These are phyloP conservation scores for Lamellibrachia satsuma DNA, from an alignment of 2,888 invertebrate genomes.

Conservation along the genomic window DNA sequence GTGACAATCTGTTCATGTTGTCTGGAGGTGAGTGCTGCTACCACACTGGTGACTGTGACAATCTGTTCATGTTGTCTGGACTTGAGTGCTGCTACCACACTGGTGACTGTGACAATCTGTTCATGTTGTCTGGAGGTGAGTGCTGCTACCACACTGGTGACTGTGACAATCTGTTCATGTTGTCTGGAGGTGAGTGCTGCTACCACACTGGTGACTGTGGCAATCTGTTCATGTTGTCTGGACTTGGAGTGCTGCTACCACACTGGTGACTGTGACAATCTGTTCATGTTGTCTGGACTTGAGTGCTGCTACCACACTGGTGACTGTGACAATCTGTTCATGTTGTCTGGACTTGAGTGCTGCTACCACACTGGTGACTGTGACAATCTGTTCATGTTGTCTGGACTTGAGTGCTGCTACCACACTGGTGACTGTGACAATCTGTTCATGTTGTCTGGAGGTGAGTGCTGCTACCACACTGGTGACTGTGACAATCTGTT, in stretches of 20 bases:
- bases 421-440: conserved; percentile 67
- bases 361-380: conserved; percentile 49
- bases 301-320: neutral
- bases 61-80: conserved; percentile 64
- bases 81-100: conserved; percentile 62
- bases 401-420: conserved; percentile 50
- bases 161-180: conserved; percentile 68
- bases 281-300: neutral
- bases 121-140: conserved; percentile 52
- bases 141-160: conserved; percentile 67
- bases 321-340: no score
- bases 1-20: conserved; percentile 68
- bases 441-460: conserved; percentile 67
- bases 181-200: conserved; percentile 67
- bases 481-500: conserved; percentile 68
- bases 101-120: conserved; percentile 67
- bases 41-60: conserved; percentile 57
- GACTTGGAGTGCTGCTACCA: conserved; percentile 59
- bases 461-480: conserved; percentile 60
- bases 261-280: neutral
- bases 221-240: conserved; percentile 63
- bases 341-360: no score
- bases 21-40: conserved; percentile 65
- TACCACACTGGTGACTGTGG: conserved; percentile 66
- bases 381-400: conserved; percentile 59